A percentile compares a stretch with the other conserved stretches of the same genome.
phyloP scores from a whole-genome alignment of 2,888 invertebrate genomes.

The Agrilus biguttatus region DNA sequence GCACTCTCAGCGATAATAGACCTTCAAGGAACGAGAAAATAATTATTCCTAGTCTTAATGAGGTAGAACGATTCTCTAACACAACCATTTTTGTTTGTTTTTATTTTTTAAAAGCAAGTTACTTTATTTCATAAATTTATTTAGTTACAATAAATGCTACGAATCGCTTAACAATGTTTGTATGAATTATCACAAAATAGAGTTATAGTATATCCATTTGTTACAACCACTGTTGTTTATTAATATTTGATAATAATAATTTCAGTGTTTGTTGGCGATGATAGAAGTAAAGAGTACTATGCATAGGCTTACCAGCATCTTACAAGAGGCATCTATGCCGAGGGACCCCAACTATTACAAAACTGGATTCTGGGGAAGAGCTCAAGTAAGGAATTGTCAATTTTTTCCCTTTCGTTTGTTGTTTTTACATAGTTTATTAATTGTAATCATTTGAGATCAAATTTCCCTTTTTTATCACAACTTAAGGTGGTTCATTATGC shows the following conservation, averaged over 20 bases:
- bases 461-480: too few relatives aligned
- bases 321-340: constrained; percentile 72
- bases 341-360: constrained; percentile 74
- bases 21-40: constrained; percentile 42
- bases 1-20: constrained; percentile 25
- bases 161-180: too few relatives aligned
- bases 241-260: neutral
- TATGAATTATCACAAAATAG: too few relatives aligned
- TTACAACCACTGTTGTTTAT: neutral
- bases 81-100: neutral
- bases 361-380: constrained; percentile 85
- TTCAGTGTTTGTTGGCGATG: constrained; percentile 56
- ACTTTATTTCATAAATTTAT: too few relatives aligned
- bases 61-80: constrained; percentile 29
- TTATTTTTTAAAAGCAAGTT: too few relatives aligned
- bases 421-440: too few relatives aligned
- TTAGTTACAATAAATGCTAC: too few relatives aligned
- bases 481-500: constrained; percentile 72
- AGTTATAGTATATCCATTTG: too few relatives aligned
- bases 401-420: too few relatives aligned
- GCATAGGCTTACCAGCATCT: constrained; percentile 69
- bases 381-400: constrained; percentile 43
- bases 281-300: constrained; percentile 76
- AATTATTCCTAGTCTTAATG: constrained; percentile 56
- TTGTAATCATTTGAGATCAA: too few relatives aligned